Percentiles rank a stretch among this genome's conserved stretches.
Conservation (phyloP, 1,140 invertebrate genomes). For the Drosophila arizonae region DNA sequence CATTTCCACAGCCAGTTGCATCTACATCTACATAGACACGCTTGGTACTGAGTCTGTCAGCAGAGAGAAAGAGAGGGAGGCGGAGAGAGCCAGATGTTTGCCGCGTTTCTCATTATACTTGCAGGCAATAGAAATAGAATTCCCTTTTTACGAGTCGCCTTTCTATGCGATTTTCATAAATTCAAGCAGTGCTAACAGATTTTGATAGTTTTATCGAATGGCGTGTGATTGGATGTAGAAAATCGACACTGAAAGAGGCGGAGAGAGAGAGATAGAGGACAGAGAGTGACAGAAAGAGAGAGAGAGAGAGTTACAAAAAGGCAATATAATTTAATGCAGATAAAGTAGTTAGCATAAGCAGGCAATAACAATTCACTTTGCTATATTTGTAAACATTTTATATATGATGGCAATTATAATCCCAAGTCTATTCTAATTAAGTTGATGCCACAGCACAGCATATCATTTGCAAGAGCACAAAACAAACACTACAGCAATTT, state of each 20-base stretch:
- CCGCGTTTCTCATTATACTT: constrained; percentile 60
- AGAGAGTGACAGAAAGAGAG: not conserved
- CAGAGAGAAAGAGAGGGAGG: not conserved
- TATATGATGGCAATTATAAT: not conserved
- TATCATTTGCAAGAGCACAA: not conserved
- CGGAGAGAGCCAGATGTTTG: not conserved
- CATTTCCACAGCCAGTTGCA: constrained; percentile 36
- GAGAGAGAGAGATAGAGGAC: not conserved
- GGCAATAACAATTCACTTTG: not conserved
- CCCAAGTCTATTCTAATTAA: not conserved
- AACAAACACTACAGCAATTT: not conserved
- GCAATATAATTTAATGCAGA: not conserved
- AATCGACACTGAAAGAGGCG: not conserved
- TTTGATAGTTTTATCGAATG: not conserved
- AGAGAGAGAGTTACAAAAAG: not conserved
- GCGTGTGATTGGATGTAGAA: not conserved
- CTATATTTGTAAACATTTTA: too few species aligned
- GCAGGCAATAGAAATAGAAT: constrained; percentile 28
- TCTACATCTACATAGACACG: constrained; percentile 14
- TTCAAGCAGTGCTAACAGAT: not conserved
- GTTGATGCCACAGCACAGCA: not conserved
- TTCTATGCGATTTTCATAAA: not conserved
- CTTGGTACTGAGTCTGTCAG: not conserved
- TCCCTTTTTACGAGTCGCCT: constrained; percentile 13
- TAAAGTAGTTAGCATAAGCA: not conserved